phyloP scores from a whole-genome alignment of 30 jellyfish, hydroid and myxozoan species.

The Rhopilema esculentum region DNA sequence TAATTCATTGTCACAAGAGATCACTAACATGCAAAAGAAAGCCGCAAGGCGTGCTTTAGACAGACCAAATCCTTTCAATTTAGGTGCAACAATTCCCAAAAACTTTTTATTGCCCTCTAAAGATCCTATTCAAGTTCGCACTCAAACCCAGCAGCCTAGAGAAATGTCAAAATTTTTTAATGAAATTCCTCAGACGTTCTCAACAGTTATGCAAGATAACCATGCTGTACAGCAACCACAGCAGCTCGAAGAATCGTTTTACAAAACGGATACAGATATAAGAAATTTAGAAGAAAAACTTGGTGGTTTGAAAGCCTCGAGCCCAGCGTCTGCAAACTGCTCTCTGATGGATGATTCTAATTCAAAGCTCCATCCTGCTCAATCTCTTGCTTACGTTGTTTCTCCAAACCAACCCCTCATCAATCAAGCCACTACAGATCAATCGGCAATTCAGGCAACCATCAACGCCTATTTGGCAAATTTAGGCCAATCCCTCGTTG shows the following conservation, averaged over 20 bases:
- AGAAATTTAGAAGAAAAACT: constrained; percentile 28
- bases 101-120: constrained; percentile 53
- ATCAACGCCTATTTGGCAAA: constrained; percentile 57
- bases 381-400: constrained; percentile 12
- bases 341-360: background rate
- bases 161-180: constrained; percentile 44
- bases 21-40: constrained; percentile 47
- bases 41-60: constrained; percentile 84
- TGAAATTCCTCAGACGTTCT: constrained; percentile 3
- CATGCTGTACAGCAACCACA: background rate
- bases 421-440: constrained; percentile 30
- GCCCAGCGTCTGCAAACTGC: constrained; percentile 29
- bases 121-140: constrained; percentile 16
- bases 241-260: constrained; percentile 9
- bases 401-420: constrained; percentile 20
- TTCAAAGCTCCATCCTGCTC: constrained; percentile 4
- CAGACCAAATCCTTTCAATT: constrained; percentile 86
- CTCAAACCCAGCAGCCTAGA: constrained; percentile 24
- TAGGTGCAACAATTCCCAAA: constrained; percentile 69
- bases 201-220: constrained; percentile 9
- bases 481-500: constrained; percentile 52
- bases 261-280: constrained; percentile 27
- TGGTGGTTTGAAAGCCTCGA: constrained; percentile 41
- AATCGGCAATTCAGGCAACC: constrained; percentile 18
- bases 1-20: constrained; percentile 43